Conservation (phyloP, 35 echinoderm and acorn worm species). For the Patiria miniata region DNA sequence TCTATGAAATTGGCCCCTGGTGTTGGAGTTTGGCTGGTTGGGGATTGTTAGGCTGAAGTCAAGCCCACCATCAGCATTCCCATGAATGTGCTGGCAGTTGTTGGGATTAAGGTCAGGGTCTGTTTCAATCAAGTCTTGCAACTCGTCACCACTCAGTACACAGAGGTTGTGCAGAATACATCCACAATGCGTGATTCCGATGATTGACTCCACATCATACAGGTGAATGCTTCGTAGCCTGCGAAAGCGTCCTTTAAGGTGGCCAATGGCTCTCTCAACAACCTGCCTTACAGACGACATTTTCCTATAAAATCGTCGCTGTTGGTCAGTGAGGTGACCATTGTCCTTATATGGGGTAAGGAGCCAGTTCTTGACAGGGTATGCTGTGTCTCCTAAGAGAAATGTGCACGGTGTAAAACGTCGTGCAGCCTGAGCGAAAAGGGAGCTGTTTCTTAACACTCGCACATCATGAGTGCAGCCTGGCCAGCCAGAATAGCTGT, state of each 20-base stretch:
- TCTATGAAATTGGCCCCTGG: too few relatives aligned
- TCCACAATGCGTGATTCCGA: background rate
- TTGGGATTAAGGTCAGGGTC: background rate
- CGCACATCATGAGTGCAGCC: conserved; percentile 41
- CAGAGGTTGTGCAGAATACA: conserved; percentile 43
- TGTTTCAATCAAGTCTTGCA: background rate
- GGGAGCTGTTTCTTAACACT: conserved; percentile 18
- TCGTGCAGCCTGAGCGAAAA: background rate
- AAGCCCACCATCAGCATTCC: background rate
- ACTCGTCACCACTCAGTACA: background rate
- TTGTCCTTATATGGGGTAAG: conserved; percentile 22
- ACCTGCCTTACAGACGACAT: conserved; percentile 29
- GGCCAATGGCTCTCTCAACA: conserved; percentile 38
- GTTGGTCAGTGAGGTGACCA: background rate
- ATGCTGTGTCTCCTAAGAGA: conserved; percentile 30
- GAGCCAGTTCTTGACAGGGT: conserved; percentile 26
- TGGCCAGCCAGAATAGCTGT: conserved; percentile 39
- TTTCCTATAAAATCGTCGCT: conserved; percentile 7
- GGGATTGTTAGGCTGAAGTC: background rate
- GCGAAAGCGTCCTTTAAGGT: conserved; percentile 35
- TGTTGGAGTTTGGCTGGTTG: too few relatives aligned
- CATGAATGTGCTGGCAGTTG: background rate
- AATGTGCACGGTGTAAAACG: background rate
- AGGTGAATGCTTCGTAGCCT: conserved; percentile 4
- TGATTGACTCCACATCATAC: background rate